These are phyloP conservation scores for Drosophila micromelanica DNA, from an alignment of 1,140 invertebrate genomes.

Conservation along the genomic window DNA sequence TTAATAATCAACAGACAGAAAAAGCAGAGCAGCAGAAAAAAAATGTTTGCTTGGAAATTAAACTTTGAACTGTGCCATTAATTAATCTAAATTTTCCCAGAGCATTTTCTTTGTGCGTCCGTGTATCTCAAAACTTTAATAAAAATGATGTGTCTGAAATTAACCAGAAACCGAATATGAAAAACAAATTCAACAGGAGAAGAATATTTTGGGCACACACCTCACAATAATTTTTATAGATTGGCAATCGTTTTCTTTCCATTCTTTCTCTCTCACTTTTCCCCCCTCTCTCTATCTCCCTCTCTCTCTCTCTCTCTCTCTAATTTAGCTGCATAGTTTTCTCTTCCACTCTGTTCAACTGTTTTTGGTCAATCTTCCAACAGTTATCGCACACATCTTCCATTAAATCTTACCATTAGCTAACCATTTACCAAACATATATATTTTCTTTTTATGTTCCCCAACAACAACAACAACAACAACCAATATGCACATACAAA, in stretches of 20 bases:
- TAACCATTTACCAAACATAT: conserved; percentile 79
- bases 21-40: conserved; percentile 30
- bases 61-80: conserved; percentile 82
- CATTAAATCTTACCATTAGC: conserved; percentile 68
- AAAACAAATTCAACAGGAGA: conserved; percentile 21
- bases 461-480: conserved; percentile 46
- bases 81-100: conserved; percentile 58
- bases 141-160: conserved; percentile 44
- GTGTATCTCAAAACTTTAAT: conserved; percentile 6
- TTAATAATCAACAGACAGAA: conserved; percentile 56
- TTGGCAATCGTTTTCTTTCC: conserved; percentile 48
- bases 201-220: conserved; percentile 1
- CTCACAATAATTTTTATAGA: conserved; percentile 66
- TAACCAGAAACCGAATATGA: conserved; percentile 49
- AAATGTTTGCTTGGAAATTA: conserved; percentile 68
- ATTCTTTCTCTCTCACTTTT: conserved; percentile 8
- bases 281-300: conserved; percentile 18
- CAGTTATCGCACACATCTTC: conserved; percentile 47
- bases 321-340: conserved; percentile 14
- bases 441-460: conserved; percentile 79
- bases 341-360: conserved; percentile 10
- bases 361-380: conserved; percentile 21
- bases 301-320: conserved; percentile 19
- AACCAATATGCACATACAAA: conserved; percentile 35
- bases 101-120: background rate